Percentiles rank a stretch among this genome's conserved stretches.
Conservation (phyloP, 2,113 vertebrate species). For the Oceanites oceanicus region DNA sequence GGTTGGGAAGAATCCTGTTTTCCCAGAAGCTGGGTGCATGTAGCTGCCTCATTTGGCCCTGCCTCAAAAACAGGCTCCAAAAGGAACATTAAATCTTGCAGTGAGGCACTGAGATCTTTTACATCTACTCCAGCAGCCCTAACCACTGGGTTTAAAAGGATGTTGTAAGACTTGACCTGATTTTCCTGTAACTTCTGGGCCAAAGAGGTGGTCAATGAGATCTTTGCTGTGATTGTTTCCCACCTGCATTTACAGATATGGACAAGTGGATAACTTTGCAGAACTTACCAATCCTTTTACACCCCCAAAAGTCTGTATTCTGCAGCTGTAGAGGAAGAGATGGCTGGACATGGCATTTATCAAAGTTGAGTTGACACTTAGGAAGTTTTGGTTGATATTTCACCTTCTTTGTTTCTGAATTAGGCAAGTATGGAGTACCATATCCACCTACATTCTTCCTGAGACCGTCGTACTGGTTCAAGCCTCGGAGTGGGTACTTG, state of each 20-base stretch:
- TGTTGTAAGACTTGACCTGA: neutral
- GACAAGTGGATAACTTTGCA: neutral
- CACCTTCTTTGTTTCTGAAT: neutral
- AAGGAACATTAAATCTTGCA: neutral
- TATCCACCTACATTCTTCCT: constrained; percentile 82
- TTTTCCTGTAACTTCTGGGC: neutral
- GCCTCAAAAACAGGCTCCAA: neutral
- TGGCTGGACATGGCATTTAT: rapidly evolving
- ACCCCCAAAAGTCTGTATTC: rapidly evolving
- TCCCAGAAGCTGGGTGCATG: neutral
- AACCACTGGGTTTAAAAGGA: neutral
- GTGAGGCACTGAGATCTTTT: neutral
- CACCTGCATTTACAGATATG: neutral
- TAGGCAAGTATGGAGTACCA: constrained; percentile 82
- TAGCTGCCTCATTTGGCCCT: neutral
- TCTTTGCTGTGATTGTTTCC: neutral
- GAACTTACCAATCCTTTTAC: rapidly evolving
- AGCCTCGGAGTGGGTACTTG: neutral
- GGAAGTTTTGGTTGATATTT: neutral
- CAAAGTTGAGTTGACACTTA: rapidly evolving
- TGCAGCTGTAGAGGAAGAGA: rapidly evolving
- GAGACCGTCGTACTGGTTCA: constrained; percentile 82
- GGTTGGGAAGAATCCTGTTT: neutral
- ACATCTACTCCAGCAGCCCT: neutral
- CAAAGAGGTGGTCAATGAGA: neutral